These are phyloP conservation scores for Macrobrachium nipponense DNA, from an alignment of 1,140 invertebrate genomes.

Conservation along the genomic window DNA sequence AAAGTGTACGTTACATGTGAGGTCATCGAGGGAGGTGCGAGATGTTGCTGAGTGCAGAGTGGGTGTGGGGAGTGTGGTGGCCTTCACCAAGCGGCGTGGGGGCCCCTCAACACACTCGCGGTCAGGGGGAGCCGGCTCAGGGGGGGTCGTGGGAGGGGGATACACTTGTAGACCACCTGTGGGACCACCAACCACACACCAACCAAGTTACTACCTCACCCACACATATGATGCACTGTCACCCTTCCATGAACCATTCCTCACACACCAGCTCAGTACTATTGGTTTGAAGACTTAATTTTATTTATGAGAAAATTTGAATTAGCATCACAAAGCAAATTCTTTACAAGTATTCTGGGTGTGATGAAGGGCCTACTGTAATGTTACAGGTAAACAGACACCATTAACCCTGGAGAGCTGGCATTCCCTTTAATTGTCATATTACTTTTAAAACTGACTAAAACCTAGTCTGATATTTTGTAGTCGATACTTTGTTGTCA, in stretches of 20 bases:
- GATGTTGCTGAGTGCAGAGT: slow-evolving; percentile 72
- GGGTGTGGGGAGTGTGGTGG: slow-evolving; percentile 71
- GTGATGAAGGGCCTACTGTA: slow-evolving; percentile 27
- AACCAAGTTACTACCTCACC: slow-evolving; percentile 58
- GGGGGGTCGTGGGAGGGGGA: slow-evolving; percentile 82
- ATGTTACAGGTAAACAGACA: slow-evolving; percentile 7
- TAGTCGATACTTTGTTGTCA: background rate
- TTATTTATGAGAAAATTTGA: background rate
- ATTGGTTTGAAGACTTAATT: too few relatives aligned
- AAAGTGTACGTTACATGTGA: slow-evolving; percentile 64
- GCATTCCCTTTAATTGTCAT: slow-evolving; percentile 21
- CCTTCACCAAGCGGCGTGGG: slow-evolving; percentile 68
- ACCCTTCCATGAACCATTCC: slow-evolving; percentile 23
- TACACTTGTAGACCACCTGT: slow-evolving; percentile 81
- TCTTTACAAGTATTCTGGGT: slow-evolving; percentile 2
- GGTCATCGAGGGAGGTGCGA: slow-evolving; percentile 64
- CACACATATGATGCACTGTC: slow-evolving; percentile 29
- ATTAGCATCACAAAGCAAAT: slow-evolving; percentile 3
- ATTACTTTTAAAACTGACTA: too few relatives aligned
- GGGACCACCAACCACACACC: slow-evolving; percentile 62
- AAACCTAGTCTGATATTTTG: too few relatives aligned
- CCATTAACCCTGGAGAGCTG: slow-evolving; percentile 13
- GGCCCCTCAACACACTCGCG: slow-evolving; percentile 68
- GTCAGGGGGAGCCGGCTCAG: slow-evolving; percentile 84
- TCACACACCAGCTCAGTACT: background rate